Evolutionary conservation across 2,113 vertebrate species (phyloP), one percentile per base, ranked within the genome.

Genomic region (Peromyscus polionotus): DNA sequence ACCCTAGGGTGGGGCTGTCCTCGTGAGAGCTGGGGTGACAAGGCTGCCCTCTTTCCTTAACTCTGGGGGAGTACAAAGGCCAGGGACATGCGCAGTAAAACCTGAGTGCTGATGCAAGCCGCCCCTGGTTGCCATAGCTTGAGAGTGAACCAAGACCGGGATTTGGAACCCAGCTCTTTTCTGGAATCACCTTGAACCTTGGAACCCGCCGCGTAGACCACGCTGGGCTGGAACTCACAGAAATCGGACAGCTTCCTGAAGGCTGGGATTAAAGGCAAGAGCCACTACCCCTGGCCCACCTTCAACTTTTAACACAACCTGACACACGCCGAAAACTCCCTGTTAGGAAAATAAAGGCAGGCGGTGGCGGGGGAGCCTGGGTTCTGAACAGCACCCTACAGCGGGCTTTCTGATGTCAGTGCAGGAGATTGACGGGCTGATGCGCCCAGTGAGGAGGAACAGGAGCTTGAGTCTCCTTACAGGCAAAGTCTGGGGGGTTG

Each of bases 321-420:
- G 77, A 54, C 57, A 80, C 33, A 28, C 51, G 3, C 48, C 85
- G 57, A n/a, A 59, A n/a, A 59, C 36, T 7, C 45, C 45, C 33
- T 88, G 7, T 51, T 39, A 65, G 51, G 54, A 91, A 95, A 90
- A 94, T 5, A 24, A 79, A 88, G 7, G 24, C 42, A 48, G 88
- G 42, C 7, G 0, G 48, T 2, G 0, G 1, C 20, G 8, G 24
- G 51, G 20, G 39, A 42, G 39, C 39, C 39, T 42, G 36, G 11
- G 7, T 48, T 24, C 22, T 61, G 36, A 39, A 51, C 31, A 57
- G 59, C 13, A 6, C 7, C 19, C 20, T 48, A 8, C 57, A 33
- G 54, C 4, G 4, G 1, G n/a, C 65, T 73, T 45, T 51, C n/a
- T 59, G 67, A 36, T 16, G 14, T 11, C 16, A 10, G 19, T 42